phyloP scores from a whole-genome alignment of 2,888 invertebrate genomes.

The Microchrysa polita region DNA sequence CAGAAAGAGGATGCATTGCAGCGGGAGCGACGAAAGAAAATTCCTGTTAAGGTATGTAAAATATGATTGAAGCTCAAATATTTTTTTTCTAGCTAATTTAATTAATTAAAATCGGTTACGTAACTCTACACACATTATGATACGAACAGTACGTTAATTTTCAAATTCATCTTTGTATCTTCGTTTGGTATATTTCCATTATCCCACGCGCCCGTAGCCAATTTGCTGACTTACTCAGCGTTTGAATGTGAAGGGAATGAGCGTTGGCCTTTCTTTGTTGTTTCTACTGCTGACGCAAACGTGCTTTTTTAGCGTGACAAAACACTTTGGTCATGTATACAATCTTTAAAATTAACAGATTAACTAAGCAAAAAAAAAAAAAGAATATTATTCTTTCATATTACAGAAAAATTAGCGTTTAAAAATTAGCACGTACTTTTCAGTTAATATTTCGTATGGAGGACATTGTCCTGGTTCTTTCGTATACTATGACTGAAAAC shows the following conservation, averaged over 20 bases:
- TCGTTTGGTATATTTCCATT: not conserved
- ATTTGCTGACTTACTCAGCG: not conserved
- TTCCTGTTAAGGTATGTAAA: slow-evolving; percentile 28
- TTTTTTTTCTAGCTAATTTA: not conserved
- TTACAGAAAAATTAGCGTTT: no score
- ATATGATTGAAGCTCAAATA: not conserved
- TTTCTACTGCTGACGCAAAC: not conserved
- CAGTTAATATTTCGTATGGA: no score
- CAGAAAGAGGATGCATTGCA: slow-evolving; percentile 13
- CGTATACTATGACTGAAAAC: no score
- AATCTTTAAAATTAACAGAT: no score
- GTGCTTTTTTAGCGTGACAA: not conserved
- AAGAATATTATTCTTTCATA: no score
- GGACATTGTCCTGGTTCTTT: no score
- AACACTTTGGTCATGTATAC: no score
- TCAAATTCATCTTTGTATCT: not conserved
- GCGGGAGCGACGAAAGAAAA: slow-evolving; percentile 13
- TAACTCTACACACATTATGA: not conserved
- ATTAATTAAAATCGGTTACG: not conserved
- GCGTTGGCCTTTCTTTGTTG: not conserved
- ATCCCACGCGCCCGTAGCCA: not conserved
- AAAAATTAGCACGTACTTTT: no score
- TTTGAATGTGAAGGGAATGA: not conserved
- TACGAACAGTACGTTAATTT: not conserved
- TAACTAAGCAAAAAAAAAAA: no score